Conservation (phyloP, 2,888 invertebrate genomes). For the Chrysodeixis includens region DNA sequence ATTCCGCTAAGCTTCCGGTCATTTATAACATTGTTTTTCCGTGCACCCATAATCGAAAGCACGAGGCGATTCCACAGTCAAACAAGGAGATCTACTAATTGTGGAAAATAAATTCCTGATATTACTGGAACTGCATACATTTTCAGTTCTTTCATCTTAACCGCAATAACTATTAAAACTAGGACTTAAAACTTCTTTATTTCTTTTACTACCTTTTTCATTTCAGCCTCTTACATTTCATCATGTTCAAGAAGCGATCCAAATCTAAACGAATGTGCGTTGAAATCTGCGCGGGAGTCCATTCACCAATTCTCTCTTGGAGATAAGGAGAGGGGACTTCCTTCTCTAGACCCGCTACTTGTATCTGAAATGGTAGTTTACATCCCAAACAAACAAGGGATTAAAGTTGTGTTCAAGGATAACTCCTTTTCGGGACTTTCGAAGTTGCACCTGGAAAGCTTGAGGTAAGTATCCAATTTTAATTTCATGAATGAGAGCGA, state of each 20-base stretch:
- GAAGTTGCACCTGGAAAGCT: slow-evolving; percentile 65
- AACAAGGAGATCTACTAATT: too few species aligned
- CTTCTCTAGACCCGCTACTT: slow-evolving; percentile 72
- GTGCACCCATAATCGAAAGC: too few species aligned
- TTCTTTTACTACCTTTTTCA: not conserved
- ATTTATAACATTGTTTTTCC: too few species aligned
- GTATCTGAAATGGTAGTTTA: slow-evolving; percentile 74
- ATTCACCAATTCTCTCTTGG: slow-evolving; percentile 72
- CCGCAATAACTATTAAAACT: too few species aligned
- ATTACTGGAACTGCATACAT: not conserved
- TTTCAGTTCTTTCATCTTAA: not conserved
- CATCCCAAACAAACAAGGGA: slow-evolving; percentile 76
- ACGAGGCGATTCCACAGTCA: too few species aligned
- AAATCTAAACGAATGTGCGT: slow-evolving; percentile 74
- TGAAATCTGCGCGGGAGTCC: slow-evolving; percentile 73
- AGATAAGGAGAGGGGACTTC: slow-evolving; percentile 66
- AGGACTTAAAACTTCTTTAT: not conserved
- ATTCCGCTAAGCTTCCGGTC: too few species aligned
- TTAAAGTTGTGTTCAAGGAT: slow-evolving; percentile 73
- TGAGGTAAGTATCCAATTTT: slow-evolving; percentile 63
- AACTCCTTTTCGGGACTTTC: slow-evolving; percentile 77
- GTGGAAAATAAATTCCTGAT: too few species aligned
- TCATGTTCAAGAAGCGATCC: slow-evolving; percentile 78
- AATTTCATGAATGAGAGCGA: too few species aligned
- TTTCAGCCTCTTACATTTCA: slow-evolving; percentile 72